Base-by-base conservation (phyloP, 2,113 vertebrate species). In the Hippopotamus amphibius region DNA sequence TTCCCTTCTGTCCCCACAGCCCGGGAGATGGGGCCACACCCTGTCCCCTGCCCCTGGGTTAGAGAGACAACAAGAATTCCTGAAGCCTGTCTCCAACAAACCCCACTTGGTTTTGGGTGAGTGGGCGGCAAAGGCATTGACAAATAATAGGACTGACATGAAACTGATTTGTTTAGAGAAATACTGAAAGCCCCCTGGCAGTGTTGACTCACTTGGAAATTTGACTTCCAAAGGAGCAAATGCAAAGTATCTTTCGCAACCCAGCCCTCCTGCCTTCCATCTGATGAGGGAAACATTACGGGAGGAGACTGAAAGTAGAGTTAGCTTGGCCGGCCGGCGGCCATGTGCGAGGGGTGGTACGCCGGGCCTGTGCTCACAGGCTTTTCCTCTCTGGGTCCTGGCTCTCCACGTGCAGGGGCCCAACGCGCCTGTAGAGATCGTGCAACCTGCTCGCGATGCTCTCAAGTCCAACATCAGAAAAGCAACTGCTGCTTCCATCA, bases 221-320 rank as follows among this genome's bases (percentile, higher is more conserved):
- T 94, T 97, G 93, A 79, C 95, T 98, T 95, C 95, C 77, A 95
- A 86, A 91, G 77, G 91, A 95, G 91, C 71, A 88, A 91, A 89
- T 95, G 76, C 77, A 81, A 96, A 97, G 88, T 79, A 24, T 69
- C 90, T 96, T 90, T 93, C 65, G 10, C 76, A 79, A 50, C 55
- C 76, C n/a, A 74, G 76, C 37, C 59, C 66, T 95, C 79, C 50
- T 83, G 90, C 55, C 91, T 90, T 66, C 61, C 17, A 68, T 71
- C 68, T 86, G 71, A 95, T 86, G 88, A 82, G 87, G 77, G 24
- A 86, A 80, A 63, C 79, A 5, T 61, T 59, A 50, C 1, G 6
- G 69, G 66, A 59, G 90, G 88, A 65, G 61, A 21, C 55, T 7
- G 87, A 33, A 84, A 88, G 85, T 5, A 22, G 19, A n/a, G 46